These are phyloP conservation scores for Eubasilissa regina DNA, from an alignment of 1,140 invertebrate genomes.

Conservation along the genomic window DNA sequence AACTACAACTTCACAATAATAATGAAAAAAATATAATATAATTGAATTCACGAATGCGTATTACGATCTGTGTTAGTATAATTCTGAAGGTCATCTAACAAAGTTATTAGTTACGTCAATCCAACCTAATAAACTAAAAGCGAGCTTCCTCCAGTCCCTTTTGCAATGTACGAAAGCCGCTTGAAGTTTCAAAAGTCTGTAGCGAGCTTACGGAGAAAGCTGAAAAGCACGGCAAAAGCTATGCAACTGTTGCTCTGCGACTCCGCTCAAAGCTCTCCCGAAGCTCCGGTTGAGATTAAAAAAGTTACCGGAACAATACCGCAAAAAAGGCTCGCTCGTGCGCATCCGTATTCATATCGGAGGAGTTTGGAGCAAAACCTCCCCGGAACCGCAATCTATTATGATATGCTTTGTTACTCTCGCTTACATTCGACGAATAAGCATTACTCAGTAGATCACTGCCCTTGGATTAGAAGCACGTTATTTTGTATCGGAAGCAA, in stretches of 20 bases:
- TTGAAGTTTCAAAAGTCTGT: constrained; percentile 14
- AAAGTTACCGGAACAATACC: constrained; percentile 48
- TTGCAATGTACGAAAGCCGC: background rate
- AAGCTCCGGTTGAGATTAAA: constrained; percentile 45
- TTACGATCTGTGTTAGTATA: too few relatives aligned
- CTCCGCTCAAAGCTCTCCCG: constrained; percentile 1
- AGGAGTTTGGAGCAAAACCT: constrained; percentile 24
- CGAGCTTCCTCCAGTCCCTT: background rate
- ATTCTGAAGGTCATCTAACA: too few relatives aligned
- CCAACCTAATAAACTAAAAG: background rate
- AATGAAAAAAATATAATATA: too few relatives aligned
- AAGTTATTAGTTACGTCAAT: background rate
- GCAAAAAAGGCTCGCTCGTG: constrained; percentile 7
- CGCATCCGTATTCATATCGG: constrained; percentile 30
- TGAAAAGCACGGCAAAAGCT: background rate
- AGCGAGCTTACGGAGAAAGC: constrained; percentile 11
- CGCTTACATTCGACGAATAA: background rate
- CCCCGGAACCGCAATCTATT: constrained; percentile 8
- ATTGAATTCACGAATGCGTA: too few relatives aligned
- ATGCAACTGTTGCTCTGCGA: constrained; percentile 26
- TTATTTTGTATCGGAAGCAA: too few relatives aligned
- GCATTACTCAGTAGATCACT: background rate
- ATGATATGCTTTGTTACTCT: constrained; percentile 13
- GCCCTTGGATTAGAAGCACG: too few relatives aligned
- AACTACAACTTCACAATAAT: too few relatives aligned